Base-by-base conservation (phyloP, 2,888 invertebrate genomes). In the Hirtodrosophila alboralis region DNA sequence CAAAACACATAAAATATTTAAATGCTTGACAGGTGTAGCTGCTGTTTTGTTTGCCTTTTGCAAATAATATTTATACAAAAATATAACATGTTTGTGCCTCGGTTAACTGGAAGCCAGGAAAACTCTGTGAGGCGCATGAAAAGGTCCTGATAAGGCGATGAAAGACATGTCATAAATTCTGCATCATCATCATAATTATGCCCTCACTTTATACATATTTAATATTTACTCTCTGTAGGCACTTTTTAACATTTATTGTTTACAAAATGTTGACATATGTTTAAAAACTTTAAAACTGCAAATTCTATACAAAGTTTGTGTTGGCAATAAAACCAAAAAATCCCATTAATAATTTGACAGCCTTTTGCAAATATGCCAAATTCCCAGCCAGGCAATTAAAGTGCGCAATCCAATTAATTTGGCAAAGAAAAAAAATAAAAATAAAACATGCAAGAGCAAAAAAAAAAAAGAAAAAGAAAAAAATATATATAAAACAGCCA, bases 331-430 rank as follows among this genome's bases (percentile, higher is more conserved):
- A n/a, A n/a, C n/a, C n/a, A n/a, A 9, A 49, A 67, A 63, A 34
- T 47, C 43, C 31, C 61, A 64, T 75, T 37, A 74, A 76, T 74
- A 72, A 75, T 76, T 76, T 74, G 26, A 36, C 27, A 40, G 27
- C 36, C 36, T 18, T 33, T n/a, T 38, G 30, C 30, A 2, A 23
- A 28, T 48, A 40, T 21, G 16, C 9, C 26, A 30, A 36, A 9
- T 56, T 67, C 59, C 61, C 67, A 38, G 53, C 38, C 33, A 44
- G 53, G 61, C 77, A 81, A 81, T 78, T 78, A 75, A 78, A 63
- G 60, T 65, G 38, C 43, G 34, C 72, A 68, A 69, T 78, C 73
- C 75, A 78, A 81, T 81, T 77, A 72, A 66, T 65, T 73, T 63
- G 37, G 43, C 58, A 53, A 68, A 68, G 34, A 56, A 48, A 13